A percentile compares a stretch with the other conserved stretches of the same genome.
Evolutionary conservation across 2,888 invertebrate genomes (phyloP).

Genomic region (Lithophane semibrunnea): DNA sequence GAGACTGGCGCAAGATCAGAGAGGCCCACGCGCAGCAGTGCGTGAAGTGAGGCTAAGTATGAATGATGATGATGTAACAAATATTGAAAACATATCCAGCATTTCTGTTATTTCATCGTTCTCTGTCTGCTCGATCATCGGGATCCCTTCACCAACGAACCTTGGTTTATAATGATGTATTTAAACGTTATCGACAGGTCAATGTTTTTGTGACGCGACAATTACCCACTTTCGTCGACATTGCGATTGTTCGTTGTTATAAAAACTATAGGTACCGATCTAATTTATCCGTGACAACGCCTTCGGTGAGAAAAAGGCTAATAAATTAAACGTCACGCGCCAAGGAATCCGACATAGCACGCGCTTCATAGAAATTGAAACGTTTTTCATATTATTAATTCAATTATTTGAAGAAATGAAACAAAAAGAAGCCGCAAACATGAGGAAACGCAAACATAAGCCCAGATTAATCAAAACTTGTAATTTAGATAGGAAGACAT

Average conservation of each 20-base stretch:
- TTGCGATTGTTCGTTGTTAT: slow-evolving; percentile 37
- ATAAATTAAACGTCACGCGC: slow-evolving; percentile 52
- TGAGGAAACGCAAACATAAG: neutral
- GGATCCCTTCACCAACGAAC: slow-evolving; percentile 48
- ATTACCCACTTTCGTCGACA: slow-evolving; percentile 60
- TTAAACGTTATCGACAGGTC: slow-evolving; percentile 45
- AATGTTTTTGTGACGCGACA: slow-evolving; percentile 49
- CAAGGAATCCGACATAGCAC: slow-evolving; percentile 2
- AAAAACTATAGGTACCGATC: slow-evolving; percentile 78
- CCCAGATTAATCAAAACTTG: neutral
- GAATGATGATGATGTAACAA: neutral
- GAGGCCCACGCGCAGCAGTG: neutral
- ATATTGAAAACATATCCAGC: neutral
- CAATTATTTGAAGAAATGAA: neutral
- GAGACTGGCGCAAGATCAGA: neutral
- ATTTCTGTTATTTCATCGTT: neutral
- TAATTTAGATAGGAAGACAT: neutral
- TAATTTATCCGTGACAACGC: slow-evolving; percentile 40
- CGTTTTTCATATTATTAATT: neutral
- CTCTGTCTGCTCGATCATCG: neutral
- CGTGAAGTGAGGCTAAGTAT: neutral
- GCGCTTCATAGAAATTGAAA: slow-evolving; percentile 12
- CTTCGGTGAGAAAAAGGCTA: slow-evolving; percentile 37
- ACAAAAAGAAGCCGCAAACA: neutral
- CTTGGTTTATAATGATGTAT: slow-evolving; percentile 58